Conservation (phyloP, 2,113 vertebrate genomes). For the Brachirus orientalis region DNA sequence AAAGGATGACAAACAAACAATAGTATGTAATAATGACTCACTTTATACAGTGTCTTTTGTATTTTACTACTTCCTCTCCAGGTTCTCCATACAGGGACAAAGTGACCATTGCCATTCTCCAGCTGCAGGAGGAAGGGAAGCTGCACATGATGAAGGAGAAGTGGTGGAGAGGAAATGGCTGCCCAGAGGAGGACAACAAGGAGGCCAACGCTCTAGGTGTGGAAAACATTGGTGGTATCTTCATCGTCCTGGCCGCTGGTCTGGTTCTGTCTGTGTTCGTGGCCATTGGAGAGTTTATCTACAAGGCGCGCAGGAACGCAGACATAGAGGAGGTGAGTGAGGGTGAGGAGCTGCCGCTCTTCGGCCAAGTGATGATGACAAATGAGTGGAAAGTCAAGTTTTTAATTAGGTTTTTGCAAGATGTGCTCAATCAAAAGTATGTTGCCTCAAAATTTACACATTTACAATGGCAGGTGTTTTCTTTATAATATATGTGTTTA, state of each 20-base stretch:
- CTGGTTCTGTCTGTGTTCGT: constrained; percentile 96
- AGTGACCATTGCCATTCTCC: constrained; percentile 97
- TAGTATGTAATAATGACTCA: too few relatives aligned
- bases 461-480: not conserved
- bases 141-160: constrained; percentile 99
- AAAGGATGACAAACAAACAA: too few relatives aligned
- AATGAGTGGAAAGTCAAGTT: not conserved
- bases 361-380: too few relatives aligned
- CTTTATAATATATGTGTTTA: not conserved
- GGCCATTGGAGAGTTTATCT: constrained; percentile 97
- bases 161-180: constrained; percentile 97
- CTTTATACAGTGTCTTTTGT: too few relatives aligned
- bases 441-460: too few relatives aligned
- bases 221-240: constrained; percentile 98
- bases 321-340: constrained; percentile 93
- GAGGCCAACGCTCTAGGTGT: constrained; percentile 95
- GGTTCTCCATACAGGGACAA: constrained; percentile 96
- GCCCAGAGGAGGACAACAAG: constrained; percentile 95
- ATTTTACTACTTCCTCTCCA: constrained; percentile 47
- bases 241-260: constrained; percentile 95
- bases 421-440: too few relatives aligned
- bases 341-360: not conserved
- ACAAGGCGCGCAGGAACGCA: constrained; percentile 91
- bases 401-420: too few relatives aligned
- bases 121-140: constrained; percentile 97